phyloP scores from a whole-genome alignment of 2,888 invertebrate species.

The Tetrapedia diversipes region DNA sequence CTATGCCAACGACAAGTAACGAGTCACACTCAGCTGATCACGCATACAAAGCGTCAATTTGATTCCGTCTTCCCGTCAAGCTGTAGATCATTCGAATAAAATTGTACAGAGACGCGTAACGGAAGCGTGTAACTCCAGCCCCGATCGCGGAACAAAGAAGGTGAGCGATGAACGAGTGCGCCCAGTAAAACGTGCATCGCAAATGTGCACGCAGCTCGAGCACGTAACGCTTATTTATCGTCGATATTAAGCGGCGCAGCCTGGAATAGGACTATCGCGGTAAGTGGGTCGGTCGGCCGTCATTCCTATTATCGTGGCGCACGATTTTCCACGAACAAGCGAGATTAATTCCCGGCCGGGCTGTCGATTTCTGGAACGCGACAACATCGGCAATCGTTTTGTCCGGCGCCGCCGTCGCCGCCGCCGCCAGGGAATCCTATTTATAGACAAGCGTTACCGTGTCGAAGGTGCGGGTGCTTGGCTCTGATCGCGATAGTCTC shows the following conservation, averaged over 20 bases:
- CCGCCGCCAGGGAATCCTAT: conserved; percentile 1
- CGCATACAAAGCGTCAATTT: no score
- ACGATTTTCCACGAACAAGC: conserved; percentile 53
- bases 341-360: conserved; percentile 43
- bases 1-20: no score
- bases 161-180: conserved; percentile 46
- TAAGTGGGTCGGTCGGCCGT: conserved; percentile 67
- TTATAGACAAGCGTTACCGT: conserved; percentile 19
- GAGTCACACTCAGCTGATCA: no score
- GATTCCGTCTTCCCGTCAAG: no score
- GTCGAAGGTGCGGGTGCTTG: neutral
- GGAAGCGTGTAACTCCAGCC: no score
- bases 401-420: neutral
- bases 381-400: conserved; percentile 38
- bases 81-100: no score
- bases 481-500: neutral
- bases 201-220: conserved; percentile 45
- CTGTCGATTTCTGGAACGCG: conserved; percentile 49
- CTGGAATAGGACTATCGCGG: conserved; percentile 44
- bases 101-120: no score
- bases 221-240: conserved; percentile 67
- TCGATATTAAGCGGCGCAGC: conserved; percentile 59
- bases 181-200: conserved; percentile 30
- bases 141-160: no score
- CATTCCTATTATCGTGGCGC: conserved; percentile 68